phyloP scores from a whole-genome alignment of 2,888 invertebrate genomes.

The Beris morrisii region DNA sequence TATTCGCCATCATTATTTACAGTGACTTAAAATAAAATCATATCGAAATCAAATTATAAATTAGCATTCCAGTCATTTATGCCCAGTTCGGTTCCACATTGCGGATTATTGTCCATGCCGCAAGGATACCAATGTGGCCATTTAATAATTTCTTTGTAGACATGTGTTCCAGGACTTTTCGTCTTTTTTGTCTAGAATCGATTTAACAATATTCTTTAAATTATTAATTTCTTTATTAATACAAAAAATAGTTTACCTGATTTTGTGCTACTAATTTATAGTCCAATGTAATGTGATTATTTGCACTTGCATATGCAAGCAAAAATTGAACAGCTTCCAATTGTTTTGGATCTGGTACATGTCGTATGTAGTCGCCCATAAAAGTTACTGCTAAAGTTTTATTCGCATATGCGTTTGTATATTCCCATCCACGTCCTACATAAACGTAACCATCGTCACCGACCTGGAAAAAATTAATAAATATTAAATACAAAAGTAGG shows the following conservation, averaged over 20 bases:
- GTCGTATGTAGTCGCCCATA: constrained; percentile 58
- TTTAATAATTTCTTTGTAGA: constrained; percentile 57
- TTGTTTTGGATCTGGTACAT: constrained; percentile 54
- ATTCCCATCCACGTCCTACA: constrained; percentile 60
- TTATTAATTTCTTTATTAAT: background rate
- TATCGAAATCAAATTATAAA: constrained; percentile 11
- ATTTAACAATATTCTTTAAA: background rate
- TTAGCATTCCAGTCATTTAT: constrained; percentile 48
- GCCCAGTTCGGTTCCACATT: constrained; percentile 51
- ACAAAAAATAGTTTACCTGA: constrained; percentile 49
- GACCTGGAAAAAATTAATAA: constrained; percentile 52
- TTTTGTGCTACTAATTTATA: constrained; percentile 60
- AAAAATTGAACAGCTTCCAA: constrained; percentile 56
- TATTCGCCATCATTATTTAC: no score
- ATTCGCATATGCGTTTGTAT: constrained; percentile 59
- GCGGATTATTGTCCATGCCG: constrained; percentile 44
- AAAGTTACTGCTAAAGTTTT: constrained; percentile 58
- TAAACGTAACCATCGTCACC: constrained; percentile 62
- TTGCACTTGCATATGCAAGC: constrained; percentile 55
- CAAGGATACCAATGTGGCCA: constrained; percentile 59
- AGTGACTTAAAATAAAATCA: no score
- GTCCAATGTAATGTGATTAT: constrained; percentile 53
- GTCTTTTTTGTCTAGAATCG: constrained; percentile 52
- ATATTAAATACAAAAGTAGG: background rate
- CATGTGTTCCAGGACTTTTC: constrained; percentile 59